These are phyloP conservation scores for Sinosuthora webbiana DNA, from an alignment of 2,113 vertebrate species.

Conservation along the genomic window DNA sequence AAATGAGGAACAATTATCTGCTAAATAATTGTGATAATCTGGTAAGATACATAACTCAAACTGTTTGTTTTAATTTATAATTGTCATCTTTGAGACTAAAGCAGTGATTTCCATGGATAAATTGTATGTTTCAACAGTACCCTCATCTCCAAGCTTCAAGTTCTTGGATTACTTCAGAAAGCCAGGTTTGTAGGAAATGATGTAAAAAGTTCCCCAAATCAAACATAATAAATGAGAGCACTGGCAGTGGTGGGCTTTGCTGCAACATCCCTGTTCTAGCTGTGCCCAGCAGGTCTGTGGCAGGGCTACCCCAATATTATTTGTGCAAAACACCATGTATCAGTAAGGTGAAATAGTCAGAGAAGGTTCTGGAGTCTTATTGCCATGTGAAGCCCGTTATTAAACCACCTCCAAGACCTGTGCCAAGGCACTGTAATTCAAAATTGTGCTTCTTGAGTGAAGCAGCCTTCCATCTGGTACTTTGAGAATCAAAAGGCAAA, in stretches of 20 bases:
- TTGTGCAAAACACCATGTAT: background rate
- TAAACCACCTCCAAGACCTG: background rate
- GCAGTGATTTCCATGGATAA: background rate
- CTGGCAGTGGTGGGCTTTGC: background rate
- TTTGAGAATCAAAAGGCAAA: background rate
- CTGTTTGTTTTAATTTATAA: background rate
- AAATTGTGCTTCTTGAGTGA: background rate
- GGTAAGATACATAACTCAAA: background rate
- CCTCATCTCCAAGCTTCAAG: background rate
- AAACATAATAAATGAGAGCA: background rate
- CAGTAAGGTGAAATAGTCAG: background rate
- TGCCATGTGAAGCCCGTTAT: background rate
- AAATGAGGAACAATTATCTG: background rate
- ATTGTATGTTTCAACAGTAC: rapidly evolving
- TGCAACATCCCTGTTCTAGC: background rate
- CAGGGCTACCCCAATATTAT: background rate
- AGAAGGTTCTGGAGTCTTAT: background rate
- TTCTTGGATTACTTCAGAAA: background rate
- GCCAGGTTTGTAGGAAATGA: background rate
- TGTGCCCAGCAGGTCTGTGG: background rate
- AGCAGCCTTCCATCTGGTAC: background rate
- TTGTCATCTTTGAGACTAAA: background rate
- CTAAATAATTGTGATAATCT: background rate
- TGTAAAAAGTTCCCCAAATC: background rate
- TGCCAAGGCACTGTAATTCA: background rate